Base-by-base conservation (phyloP, 2,888 invertebrate species). In the Drosophila meridiana region DNA sequence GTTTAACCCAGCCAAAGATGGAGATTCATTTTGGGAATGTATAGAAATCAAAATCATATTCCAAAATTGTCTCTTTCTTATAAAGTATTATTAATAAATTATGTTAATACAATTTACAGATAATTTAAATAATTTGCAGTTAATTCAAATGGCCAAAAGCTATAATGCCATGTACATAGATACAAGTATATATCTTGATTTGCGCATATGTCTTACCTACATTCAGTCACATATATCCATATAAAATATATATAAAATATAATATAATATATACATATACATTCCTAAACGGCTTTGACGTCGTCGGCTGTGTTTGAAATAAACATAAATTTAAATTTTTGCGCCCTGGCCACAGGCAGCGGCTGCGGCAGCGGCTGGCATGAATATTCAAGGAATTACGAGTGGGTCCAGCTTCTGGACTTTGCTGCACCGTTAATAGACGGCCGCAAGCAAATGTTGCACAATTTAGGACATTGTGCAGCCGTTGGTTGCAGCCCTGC, bases 391-490 rank as follows among this genome's bases (percentile, higher is more conserved):
- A 79, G 71, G 70, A 67, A 36, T 57, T 57, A 78, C 69, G 69
- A 65, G 34, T 57, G 47, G 67, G 79, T 57, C 40, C 64, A 55
- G 58, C 71, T 42, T 42, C 63, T 73, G 72, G 57, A 58, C 77
- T 74, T 70, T 30, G 28, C 30, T 65, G 63, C 50, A 60, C 60
- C 47, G 73, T 71, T 78, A 78, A 85, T 83, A 83, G 71, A 74
- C 65, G 52, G 82, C 79, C 72, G 66, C 71, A 83, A 80, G 84
- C 82, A 86, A 87, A 81, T 83, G 89, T 89, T 87, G 83, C 86
- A 89, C 87, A 85, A 86, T 90, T 89, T 80, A 83, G 89, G 85
- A 87, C 87, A 80, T 80, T 74, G 58, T 78, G 80, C 82, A 83
- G 83, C 76, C 74, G 77, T 72, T 20, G 20, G 20, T 20, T 72